Evolutionary conservation across 2,113 vertebrate genomes (phyloP), one percentile per base, ranked within the genome.

Genomic region (Rhagologus leucostigma): DNA sequence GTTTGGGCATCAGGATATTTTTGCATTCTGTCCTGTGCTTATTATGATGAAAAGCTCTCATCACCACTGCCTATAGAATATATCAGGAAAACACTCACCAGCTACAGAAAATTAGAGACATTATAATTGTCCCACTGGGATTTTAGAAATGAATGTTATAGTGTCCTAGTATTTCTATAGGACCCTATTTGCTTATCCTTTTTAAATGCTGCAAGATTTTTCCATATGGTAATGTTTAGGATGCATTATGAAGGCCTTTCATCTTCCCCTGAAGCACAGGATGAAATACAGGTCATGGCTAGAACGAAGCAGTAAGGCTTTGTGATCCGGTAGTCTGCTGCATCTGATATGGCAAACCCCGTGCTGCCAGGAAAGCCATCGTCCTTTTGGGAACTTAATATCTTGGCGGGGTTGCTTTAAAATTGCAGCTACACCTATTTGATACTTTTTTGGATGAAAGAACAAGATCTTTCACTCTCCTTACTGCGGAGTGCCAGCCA

Each of bases 201-300:
- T 92, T 53, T 55, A 84, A 77, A 82, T 27, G 39, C 41, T 46
- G 16, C 29, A 84, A 80, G 71, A 49, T 81, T 94, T 95, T 95
- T 93, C 93, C 92, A 93, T 93, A 64, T 96, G 86, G 80, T 78
- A 89, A 57, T 84, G 57, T 90, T 95, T 95, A 96, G 92, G 86
- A 41, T 87, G 69, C 76, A 76, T 94, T 96, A 87, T 81, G 83
- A 88, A 76, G 49, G 73, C 65, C 73, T 95, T 96, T 95, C 83
- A 93, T 94, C 95, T 95, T 95, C 56, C 50, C 71, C 88, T 75
- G 86, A 50, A 89, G 85, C 64, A 57, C 24, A 35, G 73, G 79
- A 88, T 89, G 86, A 94, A 96, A 89, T 84, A 79, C 32, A 53
- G 95, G 85, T 84, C 76, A 75, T 49, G 75, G 47, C 52, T 69